Evolutionary conservation across 2,888 invertebrate genomes (phyloP).

Genomic region (Trissolcus japonicus): DNA sequence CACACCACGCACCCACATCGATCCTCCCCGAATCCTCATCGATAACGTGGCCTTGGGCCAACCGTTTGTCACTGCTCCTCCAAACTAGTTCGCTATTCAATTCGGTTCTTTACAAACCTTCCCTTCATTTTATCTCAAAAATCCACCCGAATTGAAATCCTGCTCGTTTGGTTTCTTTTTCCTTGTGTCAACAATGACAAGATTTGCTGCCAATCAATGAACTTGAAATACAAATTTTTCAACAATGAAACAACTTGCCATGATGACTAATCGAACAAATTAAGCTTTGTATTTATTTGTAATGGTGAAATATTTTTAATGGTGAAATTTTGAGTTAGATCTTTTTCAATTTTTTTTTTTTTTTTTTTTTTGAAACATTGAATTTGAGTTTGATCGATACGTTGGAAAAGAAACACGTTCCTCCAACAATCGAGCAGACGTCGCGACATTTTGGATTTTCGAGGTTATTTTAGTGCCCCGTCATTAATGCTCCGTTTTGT

Average conservation of each 20-base stretch:
- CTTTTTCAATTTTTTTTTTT: no score
- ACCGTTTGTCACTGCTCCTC: background rate
- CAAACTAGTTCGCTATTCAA: background rate
- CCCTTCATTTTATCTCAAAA: background rate
- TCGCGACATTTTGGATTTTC: conserved; percentile 37
- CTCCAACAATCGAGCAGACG: background rate
- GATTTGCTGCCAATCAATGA: background rate
- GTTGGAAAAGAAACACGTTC: background rate
- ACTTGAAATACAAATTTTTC: background rate
- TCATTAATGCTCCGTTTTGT: conserved; percentile 74
- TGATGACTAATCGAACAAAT: no score
- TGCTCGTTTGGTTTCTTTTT: background rate
- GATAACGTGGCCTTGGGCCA: conserved; percentile 12
- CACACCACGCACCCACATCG: background rate
- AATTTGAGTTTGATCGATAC: no score
- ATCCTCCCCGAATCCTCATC: background rate
- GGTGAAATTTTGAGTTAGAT: no score
- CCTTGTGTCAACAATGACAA: background rate
- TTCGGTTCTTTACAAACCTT: no score
- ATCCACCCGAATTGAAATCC: background rate
- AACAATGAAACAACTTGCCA: background rate
- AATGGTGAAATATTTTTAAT: no score
- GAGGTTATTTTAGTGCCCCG: conserved; percentile 15
- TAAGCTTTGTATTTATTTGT: no score
- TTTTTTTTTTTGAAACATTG: background rate